Percentiles rank a stretch among this genome's conserved stretches.
Conservation (phyloP, 2,113 vertebrate species). For the Dipodomys spectabilis region DNA sequence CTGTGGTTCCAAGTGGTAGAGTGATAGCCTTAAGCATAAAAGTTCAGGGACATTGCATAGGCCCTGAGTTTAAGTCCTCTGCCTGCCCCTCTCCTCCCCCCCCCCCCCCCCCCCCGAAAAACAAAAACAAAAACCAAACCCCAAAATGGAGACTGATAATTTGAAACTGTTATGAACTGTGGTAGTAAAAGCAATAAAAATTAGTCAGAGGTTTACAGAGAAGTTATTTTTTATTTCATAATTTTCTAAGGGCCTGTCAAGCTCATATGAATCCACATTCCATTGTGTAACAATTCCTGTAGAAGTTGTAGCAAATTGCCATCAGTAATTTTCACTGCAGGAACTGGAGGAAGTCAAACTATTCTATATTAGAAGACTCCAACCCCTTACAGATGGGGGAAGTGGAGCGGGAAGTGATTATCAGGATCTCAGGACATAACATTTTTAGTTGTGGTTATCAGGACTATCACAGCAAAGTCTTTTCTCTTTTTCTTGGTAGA, state of each 20-base stretch:
- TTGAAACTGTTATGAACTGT: conserved; percentile 33
- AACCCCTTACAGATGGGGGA: background rate
- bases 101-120: background rate
- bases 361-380: conserved; percentile 25
- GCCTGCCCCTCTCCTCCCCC: too few relatives aligned
- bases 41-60: too few relatives aligned
- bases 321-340: conserved; percentile 24
- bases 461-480: background rate
- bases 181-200: conserved; percentile 10
- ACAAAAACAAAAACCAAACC: background rate
- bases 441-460: conserved; percentile 2
- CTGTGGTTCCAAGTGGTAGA: too few relatives aligned
- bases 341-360: background rate
- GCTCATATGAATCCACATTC: conserved; percentile 29
- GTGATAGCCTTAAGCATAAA: too few relatives aligned
- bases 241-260: conserved; percentile 39
- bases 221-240: conserved; percentile 39
- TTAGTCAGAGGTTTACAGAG: background rate
- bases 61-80: too few relatives aligned
- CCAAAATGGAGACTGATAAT: conserved; percentile 9
- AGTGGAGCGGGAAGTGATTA: background rate
- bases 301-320: conserved; percentile 27
- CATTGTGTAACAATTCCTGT: conserved; percentile 13
- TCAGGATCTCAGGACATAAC: background rate
- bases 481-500: background rate